phyloP scores from a whole-genome alignment of 1,140 invertebrate species.

The Papilio aristodemus region DNA sequence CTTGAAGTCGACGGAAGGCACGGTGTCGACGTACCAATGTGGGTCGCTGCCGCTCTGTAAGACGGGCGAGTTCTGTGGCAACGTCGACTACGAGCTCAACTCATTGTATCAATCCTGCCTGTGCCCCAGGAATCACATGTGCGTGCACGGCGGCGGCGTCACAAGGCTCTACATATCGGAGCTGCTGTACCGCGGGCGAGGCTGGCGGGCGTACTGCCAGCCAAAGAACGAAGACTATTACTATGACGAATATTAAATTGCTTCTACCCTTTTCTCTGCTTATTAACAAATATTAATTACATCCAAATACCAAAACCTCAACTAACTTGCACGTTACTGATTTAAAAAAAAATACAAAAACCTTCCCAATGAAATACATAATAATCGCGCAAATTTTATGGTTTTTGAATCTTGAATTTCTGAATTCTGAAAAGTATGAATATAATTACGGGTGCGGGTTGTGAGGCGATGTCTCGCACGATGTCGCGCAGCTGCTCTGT shows the following conservation, averaged over 20 bases:
- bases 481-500: conserved; percentile 84
- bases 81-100: conserved; percentile 76
- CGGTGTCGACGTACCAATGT: conserved; percentile 50
- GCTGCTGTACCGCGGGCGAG: conserved; percentile 81
- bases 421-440: conserved; percentile 24
- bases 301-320: too few relatives aligned
- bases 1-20: conserved; percentile 39
- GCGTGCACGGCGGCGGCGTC: conserved; percentile 77
- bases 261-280: too few relatives aligned
- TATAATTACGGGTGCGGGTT: conserved; percentile 74
- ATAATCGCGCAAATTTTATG: too few relatives aligned
- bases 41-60: conserved; percentile 55
- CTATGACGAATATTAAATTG: conserved; percentile 50
- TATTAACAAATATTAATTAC: too few relatives aligned
- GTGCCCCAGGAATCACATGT: conserved; percentile 82
- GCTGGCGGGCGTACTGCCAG: conserved; percentile 81
- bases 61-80: conserved; percentile 64
- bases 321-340: too few relatives aligned
- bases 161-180: conserved; percentile 76
- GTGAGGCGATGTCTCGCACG: conserved; percentile 83
- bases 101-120: conserved; percentile 83
- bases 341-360: too few relatives aligned
- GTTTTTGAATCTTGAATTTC: too few relatives aligned
- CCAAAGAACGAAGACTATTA: conserved; percentile 63
- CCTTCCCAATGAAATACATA: too few relatives aligned